Evolutionary conservation across 2,888 invertebrate species (phyloP).

Genomic region (Byasa hedistus): DNA sequence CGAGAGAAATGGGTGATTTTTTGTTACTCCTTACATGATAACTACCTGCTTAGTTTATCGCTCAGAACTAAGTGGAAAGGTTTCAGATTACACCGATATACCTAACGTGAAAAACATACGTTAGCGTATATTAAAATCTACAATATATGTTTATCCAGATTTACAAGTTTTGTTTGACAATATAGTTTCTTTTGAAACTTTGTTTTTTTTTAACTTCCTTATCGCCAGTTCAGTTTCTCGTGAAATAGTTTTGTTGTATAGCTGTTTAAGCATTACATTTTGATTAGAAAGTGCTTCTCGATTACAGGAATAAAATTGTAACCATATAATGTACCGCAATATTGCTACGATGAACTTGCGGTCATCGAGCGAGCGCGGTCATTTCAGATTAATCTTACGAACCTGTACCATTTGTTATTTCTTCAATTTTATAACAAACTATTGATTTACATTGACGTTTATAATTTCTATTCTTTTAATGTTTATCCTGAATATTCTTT

Average conservation of each 20-base stretch:
- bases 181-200: too few relatives aligned
- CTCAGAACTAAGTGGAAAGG: conserved; percentile 6
- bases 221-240: too few relatives aligned
- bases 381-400: conserved; percentile 13
- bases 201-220: too few relatives aligned
- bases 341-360: conserved; percentile 22
- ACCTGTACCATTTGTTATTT: conserved; percentile 9
- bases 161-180: not conserved
- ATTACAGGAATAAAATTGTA: conserved; percentile 21
- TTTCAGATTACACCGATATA: conserved; percentile 12
- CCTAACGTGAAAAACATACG: not conserved
- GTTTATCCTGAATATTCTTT: too few relatives aligned
- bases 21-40: conserved; percentile 50
- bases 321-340: conserved; percentile 20
- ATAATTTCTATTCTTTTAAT: too few relatives aligned
- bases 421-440: too few relatives aligned
- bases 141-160: not conserved
- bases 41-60: conserved; percentile 40
- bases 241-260: not conserved
- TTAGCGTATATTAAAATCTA: not conserved
- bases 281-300: not conserved
- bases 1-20: conserved; percentile 64
- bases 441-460: too few relatives aligned
- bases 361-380: conserved; percentile 15
- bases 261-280: not conserved